Percentiles rank a stretch among this genome's conserved stretches.
These are phyloP conservation scores for Aphis craccivora DNA, from an alignment of 1,140 invertebrate genomes.

Conservation along the genomic window DNA sequence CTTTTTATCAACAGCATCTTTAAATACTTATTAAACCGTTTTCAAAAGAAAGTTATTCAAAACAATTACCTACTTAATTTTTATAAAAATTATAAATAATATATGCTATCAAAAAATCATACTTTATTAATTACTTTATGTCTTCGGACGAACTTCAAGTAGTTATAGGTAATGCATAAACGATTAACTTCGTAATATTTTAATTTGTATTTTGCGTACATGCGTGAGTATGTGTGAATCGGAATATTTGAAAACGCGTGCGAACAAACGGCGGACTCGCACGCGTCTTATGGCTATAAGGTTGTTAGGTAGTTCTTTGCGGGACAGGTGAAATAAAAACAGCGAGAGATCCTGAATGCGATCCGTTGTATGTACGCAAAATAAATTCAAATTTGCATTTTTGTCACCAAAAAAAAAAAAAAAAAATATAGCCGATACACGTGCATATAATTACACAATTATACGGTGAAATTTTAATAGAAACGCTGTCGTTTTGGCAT, in stretches of 20 bases:
- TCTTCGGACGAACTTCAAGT: neutral
- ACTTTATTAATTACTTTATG: neutral
- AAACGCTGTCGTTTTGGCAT: neutral
- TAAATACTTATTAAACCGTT: too few relatives aligned
- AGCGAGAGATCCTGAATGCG: neutral
- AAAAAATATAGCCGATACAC: neutral
- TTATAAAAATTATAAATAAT: too few relatives aligned
- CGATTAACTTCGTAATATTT: neutral
- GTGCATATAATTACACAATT: neutral
- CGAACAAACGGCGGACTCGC: neutral
- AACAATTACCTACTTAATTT: too few relatives aligned
- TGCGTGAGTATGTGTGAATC: neutral
- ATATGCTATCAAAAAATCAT: too few relatives aligned
- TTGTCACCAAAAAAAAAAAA: neutral
- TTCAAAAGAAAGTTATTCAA: too few relatives aligned
- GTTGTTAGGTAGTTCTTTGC: neutral
- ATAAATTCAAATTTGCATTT: neutral
- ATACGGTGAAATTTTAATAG: neutral
- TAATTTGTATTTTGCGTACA: too few relatives aligned
- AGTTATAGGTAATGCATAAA: neutral
- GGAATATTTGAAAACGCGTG: neutral
- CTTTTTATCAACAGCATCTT: too few relatives aligned
- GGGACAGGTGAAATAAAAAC: neutral
- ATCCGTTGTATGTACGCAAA: neutral
- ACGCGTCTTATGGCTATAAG: neutral